phyloP scores from a whole-genome alignment of 2,888 invertebrate genomes.

The Diloba caeruleocephala region DNA sequence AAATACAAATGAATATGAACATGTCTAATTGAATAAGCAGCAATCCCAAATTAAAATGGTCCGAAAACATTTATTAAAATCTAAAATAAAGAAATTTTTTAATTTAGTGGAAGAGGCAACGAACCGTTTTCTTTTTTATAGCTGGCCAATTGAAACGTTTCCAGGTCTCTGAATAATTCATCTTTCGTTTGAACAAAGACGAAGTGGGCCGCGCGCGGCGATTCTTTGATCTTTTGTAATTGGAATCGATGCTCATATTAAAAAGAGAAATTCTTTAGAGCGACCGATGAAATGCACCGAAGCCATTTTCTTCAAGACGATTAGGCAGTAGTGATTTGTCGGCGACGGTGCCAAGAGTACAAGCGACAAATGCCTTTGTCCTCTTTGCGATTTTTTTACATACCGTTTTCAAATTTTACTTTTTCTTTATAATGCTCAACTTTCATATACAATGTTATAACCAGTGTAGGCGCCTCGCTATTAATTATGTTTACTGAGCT shows the following conservation, averaged over 20 bases:
- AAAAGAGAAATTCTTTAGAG: slow-evolving; percentile 86
- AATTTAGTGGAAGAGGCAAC: slow-evolving; percentile 88
- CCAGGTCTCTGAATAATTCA: slow-evolving; percentile 89
- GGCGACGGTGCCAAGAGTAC: slow-evolving; percentile 52
- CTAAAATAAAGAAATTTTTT: slow-evolving; percentile 85
- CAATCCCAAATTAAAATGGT: slow-evolving; percentile 65
- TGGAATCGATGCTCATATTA: slow-evolving; percentile 90
- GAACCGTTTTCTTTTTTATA: slow-evolving; percentile 88
- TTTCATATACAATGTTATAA: slow-evolving; percentile 38
- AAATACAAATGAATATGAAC: slow-evolving; percentile 27
- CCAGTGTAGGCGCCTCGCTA: slow-evolving; percentile 16
- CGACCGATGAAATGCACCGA: slow-evolving; percentile 86
- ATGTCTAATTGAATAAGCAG: slow-evolving; percentile 34
- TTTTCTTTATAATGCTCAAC: slow-evolving; percentile 16
- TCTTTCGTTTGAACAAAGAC: slow-evolving; percentile 89
- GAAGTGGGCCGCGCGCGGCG: slow-evolving; percentile 88
- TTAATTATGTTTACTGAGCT: slow-evolving; percentile 54
- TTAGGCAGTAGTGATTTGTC: slow-evolving; percentile 80
- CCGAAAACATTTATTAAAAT: slow-evolving; percentile 73
- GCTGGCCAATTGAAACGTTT: slow-evolving; percentile 89
- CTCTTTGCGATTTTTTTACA: slow-evolving; percentile 39
- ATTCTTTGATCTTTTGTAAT: slow-evolving; percentile 90
- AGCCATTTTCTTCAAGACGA: slow-evolving; percentile 85
- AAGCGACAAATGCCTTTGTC: slow-evolving; percentile 48
- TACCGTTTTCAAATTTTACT: slow-evolving; percentile 23